These are phyloP conservation scores for Carassius carassius DNA, from an alignment of 2,113 vertebrate species.

Conservation along the genomic window DNA sequence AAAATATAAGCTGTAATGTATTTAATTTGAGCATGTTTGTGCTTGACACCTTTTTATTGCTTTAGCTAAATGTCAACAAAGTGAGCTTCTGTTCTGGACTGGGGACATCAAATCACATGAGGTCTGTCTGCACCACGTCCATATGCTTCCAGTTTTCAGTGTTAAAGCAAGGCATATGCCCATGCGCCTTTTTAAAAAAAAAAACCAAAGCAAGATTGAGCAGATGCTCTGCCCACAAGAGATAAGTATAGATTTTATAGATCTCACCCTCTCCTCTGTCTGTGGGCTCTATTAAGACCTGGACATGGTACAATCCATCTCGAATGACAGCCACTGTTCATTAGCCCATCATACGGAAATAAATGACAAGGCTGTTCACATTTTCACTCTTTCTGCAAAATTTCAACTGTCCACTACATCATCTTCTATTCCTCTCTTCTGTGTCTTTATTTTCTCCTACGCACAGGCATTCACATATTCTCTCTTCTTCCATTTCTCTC, in stretches of 20 bases:
- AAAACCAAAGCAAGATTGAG: conserved; percentile 49
- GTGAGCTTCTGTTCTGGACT: conserved; percentile 30
- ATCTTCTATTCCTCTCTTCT: conserved; percentile 7
- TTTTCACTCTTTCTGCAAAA: conserved; percentile 40
- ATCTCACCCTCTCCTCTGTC: conserved; percentile 58
- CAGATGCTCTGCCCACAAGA: conserved; percentile 57
- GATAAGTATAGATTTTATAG: conserved; percentile 66
- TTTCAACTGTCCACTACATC: conserved; percentile 28
- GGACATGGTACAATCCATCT: conserved; percentile 60
- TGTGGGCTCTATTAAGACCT: conserved; percentile 63
- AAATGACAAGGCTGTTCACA: conserved; percentile 33
- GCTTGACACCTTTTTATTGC: conserved; percentile 24
- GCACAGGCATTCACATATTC: conserved; percentile 3
- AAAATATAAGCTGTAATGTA: not conserved
- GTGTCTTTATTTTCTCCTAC: conserved; percentile 26
- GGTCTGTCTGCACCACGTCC: conserved; percentile 24
- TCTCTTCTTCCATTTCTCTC: conserved; percentile 13
- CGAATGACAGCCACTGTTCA: conserved; percentile 53
- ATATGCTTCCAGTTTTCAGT: conserved; percentile 25
- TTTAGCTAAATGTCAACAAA: conserved; percentile 34
- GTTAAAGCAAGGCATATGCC: conserved; percentile 16
- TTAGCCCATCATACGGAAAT: conserved; percentile 58
- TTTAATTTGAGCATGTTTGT: not conserved
- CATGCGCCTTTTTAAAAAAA: not conserved
- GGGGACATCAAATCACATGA: conserved; percentile 34